Evolutionary conservation across 2,797 vertebrate species (phyloP).

Genomic region (Zenarchopterus dispar): DNA sequence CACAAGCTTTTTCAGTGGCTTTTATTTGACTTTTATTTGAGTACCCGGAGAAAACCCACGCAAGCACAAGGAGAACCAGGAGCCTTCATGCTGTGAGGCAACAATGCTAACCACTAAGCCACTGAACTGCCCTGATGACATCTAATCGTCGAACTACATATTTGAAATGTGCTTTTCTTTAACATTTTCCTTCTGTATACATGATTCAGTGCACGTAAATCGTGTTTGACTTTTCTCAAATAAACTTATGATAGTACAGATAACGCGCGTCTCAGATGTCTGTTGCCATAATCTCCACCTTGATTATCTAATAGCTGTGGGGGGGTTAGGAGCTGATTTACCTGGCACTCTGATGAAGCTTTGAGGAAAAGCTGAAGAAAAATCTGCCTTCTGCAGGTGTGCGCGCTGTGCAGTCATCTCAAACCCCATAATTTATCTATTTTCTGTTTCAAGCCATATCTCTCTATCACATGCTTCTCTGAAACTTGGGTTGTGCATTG

Average conservation of each 20-base stretch:
- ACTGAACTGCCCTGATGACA: too few relatives aligned
- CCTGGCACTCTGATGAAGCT: slow-evolving; percentile 2
- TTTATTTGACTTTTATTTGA: too few relatives aligned
- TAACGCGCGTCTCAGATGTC: slow-evolving; percentile 6
- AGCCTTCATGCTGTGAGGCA: too few relatives aligned
- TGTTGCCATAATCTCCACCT: slow-evolving; percentile 18
- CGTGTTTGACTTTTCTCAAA: slow-evolving; percentile 8
- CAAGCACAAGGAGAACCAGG: too few relatives aligned
- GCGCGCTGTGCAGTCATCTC: neutral
- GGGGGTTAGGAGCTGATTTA: slow-evolving; percentile 20
- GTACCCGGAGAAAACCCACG: too few relatives aligned
- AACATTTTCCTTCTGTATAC: too few relatives aligned
- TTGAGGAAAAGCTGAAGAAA: too few relatives aligned
- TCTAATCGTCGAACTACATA: too few relatives aligned
- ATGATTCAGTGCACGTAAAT: too few relatives aligned
- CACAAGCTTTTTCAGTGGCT: too few relatives aligned
- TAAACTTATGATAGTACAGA: neutral
- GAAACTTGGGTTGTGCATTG: slow-evolving; percentile 9
- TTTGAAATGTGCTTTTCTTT: too few relatives aligned
- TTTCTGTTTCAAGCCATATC: neutral
- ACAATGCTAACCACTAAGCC: too few relatives aligned
- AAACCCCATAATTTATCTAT: neutral
- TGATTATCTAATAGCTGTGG: slow-evolving; percentile 23
- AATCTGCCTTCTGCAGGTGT: neutral
- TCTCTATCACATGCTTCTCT: neutral